Evolutionary conservation across 2,888 invertebrate species (phyloP), one percentile per base, ranked within the genome.

Genomic region (Phyllotreta cruciferae): DNA sequence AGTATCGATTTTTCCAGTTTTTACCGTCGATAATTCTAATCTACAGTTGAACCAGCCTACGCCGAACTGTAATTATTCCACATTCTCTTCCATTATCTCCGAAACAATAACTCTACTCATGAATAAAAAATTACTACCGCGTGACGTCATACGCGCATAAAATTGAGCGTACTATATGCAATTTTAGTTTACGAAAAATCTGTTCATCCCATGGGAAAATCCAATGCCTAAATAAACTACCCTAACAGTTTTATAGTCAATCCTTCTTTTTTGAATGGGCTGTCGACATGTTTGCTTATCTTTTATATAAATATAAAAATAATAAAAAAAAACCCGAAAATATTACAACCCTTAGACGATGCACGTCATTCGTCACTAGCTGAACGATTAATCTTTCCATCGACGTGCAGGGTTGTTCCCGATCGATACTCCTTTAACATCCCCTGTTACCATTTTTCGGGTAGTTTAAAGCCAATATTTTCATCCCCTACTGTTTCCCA

Each of bases 1-100:
- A 38, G 49, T 37, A 49, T 57, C 10, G 45, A 49, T 38, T 57
- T 47, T 14, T 49, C 36, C 38, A 8, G 47, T 56, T 56, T 58
- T 58, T 34, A 50, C 50, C 50, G 41, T 58, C 9, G 24, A 24
- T 24, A 24, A 24, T 24, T 24, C 24, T 24, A 24, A 24, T 24
- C 24, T 24, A 24, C 24, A 24, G 24, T 24, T 24, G 24, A 24
- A 24, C 24, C 2, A 24, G 24, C 24, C 24, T 24, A 24, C 24
- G 24, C 24, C 24, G 24, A 24, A 24, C 24, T 24, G 24, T 24
- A 24, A 24, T 24, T 24, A 24, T 24, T 24, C 24, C 24, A 3
- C 24, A 24, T 3, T 24, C 24, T 24, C 24, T 3, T 24, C 24
- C 4, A 24, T 24, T 24, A 24, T 24, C 24, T 24, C 24, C 2